Percentiles rank a stretch among this genome's conserved stretches.
These are phyloP conservation scores for Helarctos malayanus DNA, from an alignment of 2,797 vertebrate genomes.

Conservation along the genomic window DNA sequence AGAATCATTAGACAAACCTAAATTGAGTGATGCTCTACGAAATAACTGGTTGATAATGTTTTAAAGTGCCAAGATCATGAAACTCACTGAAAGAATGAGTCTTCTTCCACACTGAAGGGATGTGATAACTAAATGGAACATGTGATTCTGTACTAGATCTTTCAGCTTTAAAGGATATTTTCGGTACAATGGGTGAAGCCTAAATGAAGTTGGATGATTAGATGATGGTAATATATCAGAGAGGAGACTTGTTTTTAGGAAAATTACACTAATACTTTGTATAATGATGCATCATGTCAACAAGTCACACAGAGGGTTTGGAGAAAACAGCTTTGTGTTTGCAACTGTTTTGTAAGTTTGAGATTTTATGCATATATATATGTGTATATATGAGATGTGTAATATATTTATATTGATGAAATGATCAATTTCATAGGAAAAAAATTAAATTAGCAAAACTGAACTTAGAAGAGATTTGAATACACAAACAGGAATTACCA, in stretches of 20 bases:
- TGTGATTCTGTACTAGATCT: not conserved
- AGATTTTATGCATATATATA: not conserved
- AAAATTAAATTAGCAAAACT: conserved; percentile 44
- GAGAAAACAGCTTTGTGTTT: not conserved
- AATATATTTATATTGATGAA: not conserved
- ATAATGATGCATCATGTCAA: not conserved
- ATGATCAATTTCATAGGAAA: not conserved
- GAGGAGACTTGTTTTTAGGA: not conserved
- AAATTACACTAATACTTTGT: not conserved
- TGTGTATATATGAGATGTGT: not conserved
- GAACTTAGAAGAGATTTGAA: conserved; percentile 38
- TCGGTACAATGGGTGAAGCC: not conserved
- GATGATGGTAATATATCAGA: not conserved
- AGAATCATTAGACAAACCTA: conserved; percentile 38
- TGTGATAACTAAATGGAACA: not conserved
- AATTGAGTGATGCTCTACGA: not conserved
- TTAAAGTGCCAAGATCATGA: not conserved
- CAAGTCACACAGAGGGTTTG: not conserved
- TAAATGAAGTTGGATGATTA: not conserved
- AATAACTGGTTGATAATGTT: not conserved
- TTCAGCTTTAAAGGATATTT: not conserved
- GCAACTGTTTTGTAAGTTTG: conserved; percentile 31
- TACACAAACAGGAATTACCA: conserved; percentile 36
- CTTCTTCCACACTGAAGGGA: not conserved
- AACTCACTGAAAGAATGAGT: not conserved